Evolutionary conservation across 2,797 vertebrate species (phyloP).

Genomic region (Rhodeus uyekii): DNA sequence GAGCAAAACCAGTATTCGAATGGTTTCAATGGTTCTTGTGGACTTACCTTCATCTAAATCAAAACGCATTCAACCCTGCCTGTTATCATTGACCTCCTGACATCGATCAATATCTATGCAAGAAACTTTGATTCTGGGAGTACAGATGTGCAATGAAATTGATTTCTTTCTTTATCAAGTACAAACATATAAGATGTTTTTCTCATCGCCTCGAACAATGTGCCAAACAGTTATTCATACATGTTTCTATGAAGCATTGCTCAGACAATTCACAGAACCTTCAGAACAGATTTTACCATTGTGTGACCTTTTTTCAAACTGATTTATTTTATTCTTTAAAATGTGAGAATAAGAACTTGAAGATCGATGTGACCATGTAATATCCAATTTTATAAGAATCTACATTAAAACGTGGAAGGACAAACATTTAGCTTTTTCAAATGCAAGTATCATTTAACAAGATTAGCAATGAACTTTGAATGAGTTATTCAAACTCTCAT

Average conservation of each 20-base stretch:
- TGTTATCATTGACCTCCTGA: constrained; percentile 32
- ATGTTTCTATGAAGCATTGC: constrained; percentile 2
- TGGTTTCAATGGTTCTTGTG: not conserved
- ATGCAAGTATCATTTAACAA: not conserved
- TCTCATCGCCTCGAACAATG: not conserved
- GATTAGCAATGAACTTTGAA: not conserved
- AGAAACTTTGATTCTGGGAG: constrained; percentile 25
- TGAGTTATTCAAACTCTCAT: not conserved
- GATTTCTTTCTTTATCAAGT: constrained; percentile 30
- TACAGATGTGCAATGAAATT: constrained; percentile 31
- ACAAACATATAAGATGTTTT: constrained; percentile 19
- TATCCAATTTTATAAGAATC: not conserved
- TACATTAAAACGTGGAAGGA: constrained; percentile 13
- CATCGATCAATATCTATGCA: constrained; percentile 5
- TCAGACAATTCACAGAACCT: not conserved
- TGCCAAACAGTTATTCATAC: not conserved
- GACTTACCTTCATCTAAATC: constrained; percentile 23
- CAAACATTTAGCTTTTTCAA: constrained; percentile 12
- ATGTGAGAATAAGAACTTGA: not conserved
- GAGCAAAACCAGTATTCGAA: not conserved
- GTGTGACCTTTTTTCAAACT: not conserved
- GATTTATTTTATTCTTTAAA: not conserved
- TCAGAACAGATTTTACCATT: not conserved
- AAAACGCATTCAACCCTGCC: constrained; percentile 4
- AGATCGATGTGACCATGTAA: not conserved